A percentile compares a stretch with the other conserved stretches of the same genome.
Conservation (phyloP, 2,113 vertebrate species). For the Gallinago jamesoni region DNA sequence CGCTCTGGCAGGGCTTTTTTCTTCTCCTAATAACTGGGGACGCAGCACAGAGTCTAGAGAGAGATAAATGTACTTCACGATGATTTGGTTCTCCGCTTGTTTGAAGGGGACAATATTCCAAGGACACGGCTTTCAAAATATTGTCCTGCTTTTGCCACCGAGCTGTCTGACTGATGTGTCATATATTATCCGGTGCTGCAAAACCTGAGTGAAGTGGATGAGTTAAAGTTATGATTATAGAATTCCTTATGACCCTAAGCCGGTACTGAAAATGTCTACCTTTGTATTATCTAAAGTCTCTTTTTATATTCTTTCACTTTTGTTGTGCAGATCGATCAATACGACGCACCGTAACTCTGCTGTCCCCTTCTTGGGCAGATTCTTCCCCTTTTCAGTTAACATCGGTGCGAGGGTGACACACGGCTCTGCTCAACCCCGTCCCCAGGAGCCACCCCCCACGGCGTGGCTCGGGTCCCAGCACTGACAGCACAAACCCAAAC, state of each 20-base stretch:
- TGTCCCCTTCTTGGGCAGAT: neutral
- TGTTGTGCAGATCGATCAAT: neutral
- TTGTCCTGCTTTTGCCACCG: neutral
- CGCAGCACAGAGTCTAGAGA: neutral
- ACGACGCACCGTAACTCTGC: neutral
- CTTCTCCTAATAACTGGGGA: neutral
- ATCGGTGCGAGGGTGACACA: rapidly evolving
- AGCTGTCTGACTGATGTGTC: neutral
- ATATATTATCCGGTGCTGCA: neutral
- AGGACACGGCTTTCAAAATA: neutral
- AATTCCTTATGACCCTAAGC: neutral
- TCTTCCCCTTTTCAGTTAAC: neutral
- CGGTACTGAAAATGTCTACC: neutral
- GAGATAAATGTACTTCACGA: neutral
- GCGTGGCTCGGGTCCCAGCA: neutral
- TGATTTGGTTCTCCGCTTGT: neutral
- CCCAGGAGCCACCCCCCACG: neutral
- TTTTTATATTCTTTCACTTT: neutral
- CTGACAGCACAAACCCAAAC: neutral
- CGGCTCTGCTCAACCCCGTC: neutral
- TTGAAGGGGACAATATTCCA: neutral
- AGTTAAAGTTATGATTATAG: neutral
- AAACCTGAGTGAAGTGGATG: neutral
- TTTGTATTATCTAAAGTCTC: neutral
- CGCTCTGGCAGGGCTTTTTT: neutral